Evolutionary conservation across 2,113 vertebrate genomes (phyloP).

Genomic region (Acanthochromis polyacanthus): DNA sequence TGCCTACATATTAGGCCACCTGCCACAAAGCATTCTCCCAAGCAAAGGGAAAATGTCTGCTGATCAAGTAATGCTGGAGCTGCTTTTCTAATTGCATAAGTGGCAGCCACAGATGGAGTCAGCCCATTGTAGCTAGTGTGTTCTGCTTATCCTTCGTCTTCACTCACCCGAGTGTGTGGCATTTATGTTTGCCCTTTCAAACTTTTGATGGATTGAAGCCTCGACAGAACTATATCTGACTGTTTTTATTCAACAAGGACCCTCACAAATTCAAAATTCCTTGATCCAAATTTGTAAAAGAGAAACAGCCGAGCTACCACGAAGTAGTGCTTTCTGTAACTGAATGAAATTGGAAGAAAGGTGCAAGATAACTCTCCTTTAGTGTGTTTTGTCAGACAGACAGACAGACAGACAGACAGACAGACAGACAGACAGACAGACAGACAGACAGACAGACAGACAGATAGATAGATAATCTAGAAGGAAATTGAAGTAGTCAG

Average conservation of each 20-base stretch:
- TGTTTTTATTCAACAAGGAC: no score
- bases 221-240: no score
- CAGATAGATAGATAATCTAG: no score
- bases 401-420: no score
- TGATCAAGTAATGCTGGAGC: slow-evolving; percentile 21
- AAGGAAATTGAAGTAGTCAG: no score
- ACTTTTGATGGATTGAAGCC: not conserved
- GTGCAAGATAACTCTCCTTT: no score
- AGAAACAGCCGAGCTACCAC: not conserved
- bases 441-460: no score
- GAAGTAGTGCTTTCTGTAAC: not conserved
- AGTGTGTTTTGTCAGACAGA: no score
- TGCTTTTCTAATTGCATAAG: slow-evolving; percentile 2
- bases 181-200: not conserved
- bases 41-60: slow-evolving; percentile 11
- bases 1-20: not conserved
- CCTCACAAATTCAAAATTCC: no score
- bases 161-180: not conserved
- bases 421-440: no score
- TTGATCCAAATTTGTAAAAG: no score
- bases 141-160: not conserved
- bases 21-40: slow-evolving; percentile 22
- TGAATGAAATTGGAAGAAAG: not conserved
- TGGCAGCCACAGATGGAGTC: not conserved
- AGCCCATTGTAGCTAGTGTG: not conserved